Conservation (phyloP, 2,888 invertebrate species). For the Escarpia spicata region DNA sequence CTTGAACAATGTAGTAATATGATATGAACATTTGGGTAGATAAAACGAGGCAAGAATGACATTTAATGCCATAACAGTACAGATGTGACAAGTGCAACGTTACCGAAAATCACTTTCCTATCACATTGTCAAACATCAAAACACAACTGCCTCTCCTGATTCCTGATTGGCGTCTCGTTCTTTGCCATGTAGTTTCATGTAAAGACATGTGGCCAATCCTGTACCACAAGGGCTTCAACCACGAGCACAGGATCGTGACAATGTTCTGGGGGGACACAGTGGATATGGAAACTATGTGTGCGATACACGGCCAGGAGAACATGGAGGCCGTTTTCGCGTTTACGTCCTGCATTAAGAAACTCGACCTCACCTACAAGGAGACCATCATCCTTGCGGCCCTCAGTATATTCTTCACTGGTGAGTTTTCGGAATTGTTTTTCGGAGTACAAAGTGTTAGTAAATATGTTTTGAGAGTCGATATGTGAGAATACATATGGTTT, state of each 20-base stretch:
- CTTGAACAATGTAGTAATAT: no score
- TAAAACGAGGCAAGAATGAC: no score
- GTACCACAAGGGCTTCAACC: conserved; percentile 26
- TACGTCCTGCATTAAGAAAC: conserved; percentile 27
- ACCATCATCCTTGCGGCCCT: conserved; percentile 26
- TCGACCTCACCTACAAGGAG: conserved; percentile 24
- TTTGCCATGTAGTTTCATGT: conserved; percentile 6
- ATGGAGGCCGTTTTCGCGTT: conserved; percentile 37
- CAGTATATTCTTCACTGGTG: conserved; percentile 29
- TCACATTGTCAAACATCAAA: not conserved
- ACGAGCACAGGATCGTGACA: conserved; percentile 32
- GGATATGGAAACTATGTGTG: conserved; percentile 39
- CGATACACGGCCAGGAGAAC: conserved; percentile 36
- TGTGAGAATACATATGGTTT: no score
- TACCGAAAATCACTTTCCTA: not conserved
- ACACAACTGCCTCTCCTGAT: not conserved
- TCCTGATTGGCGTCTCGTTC: not conserved
- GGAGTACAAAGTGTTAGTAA: no score
- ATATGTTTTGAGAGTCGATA: no score
- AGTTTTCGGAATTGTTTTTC: not conserved
- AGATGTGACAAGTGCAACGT: no score
- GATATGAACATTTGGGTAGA: no score
- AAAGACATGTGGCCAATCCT: conserved; percentile 26
- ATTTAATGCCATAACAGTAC: no score
- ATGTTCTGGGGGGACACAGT: conserved; percentile 43